Percentiles rank a stretch among this genome's conserved stretches.
These are phyloP conservation scores for Gymnobelideus leadbeateri DNA, from an alignment of 2,113 vertebrate genomes.

Conservation along the genomic window DNA sequence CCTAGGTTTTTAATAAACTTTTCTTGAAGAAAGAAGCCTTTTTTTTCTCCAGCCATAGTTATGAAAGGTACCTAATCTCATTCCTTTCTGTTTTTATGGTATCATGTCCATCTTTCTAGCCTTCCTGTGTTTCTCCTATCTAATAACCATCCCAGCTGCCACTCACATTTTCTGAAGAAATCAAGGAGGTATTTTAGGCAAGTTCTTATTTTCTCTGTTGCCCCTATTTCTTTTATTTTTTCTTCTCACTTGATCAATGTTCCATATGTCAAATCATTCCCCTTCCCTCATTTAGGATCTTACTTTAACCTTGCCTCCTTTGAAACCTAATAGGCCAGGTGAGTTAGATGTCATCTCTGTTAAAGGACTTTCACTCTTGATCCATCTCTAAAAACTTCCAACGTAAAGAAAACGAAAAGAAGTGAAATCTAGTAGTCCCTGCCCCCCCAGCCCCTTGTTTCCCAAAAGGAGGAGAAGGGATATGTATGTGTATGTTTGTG, in stretches of 20 bases:
- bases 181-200: conserved; percentile 39
- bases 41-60: no score
- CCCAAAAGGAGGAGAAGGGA: conserved; percentile 10
- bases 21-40: no score
- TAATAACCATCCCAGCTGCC: not conserved
- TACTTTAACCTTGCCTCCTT: conserved; percentile 34
- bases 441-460: not conserved
- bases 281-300: not conserved
- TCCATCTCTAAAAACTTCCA: not conserved
- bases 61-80: no score
- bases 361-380: not conserved
- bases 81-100: no score
- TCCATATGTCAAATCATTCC: not conserved
- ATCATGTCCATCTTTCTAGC: no score
- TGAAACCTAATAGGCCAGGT: conserved; percentile 51
- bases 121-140: not conserved
- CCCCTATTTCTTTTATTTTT: not conserved
- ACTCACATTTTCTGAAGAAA: conserved; percentile 16
- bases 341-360: conserved; percentile 23
- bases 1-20: no score
- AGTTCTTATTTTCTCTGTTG: conserved; percentile 47
- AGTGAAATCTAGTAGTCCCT: not conserved
- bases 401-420: conserved; percentile 55
- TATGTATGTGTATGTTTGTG: not conserved
- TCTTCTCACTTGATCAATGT: not conserved